Evolutionary conservation across 2,113 vertebrate genomes (phyloP).

Genomic region (Vireo altiloquus): DNA sequence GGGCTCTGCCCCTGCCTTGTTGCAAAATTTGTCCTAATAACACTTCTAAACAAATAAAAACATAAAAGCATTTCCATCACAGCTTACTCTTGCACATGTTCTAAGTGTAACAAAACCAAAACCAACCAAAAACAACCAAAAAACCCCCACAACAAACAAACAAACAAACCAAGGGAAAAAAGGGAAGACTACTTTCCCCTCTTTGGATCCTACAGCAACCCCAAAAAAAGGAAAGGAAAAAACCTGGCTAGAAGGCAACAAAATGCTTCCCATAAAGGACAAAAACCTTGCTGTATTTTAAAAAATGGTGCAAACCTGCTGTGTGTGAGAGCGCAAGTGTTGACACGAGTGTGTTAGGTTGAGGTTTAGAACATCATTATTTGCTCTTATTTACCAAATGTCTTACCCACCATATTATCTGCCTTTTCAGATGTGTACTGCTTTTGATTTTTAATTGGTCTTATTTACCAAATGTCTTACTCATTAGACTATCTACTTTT

Average conservation of each 20-base stretch:
- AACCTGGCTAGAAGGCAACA: background rate
- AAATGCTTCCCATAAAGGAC: background rate
- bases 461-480: constrained; percentile 77
- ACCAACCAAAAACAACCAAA: rapidly evolving
- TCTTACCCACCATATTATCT: constrained; percentile 77
- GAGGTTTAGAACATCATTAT: constrained; percentile 61
- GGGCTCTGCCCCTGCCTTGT: background rate
- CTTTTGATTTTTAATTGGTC: constrained; percentile 73
- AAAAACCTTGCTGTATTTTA: background rate
- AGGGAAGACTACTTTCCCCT: background rate
- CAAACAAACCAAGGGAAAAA: background rate
- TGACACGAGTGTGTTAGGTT: constrained; percentile 10
- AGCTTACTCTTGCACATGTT: background rate
- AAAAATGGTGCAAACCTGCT: background rate
- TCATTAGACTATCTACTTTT: constrained; percentile 71
- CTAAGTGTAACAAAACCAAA: background rate
- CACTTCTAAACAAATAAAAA: background rate
- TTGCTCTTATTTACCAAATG: constrained; percentile 72
- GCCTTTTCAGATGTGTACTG: constrained; percentile 70
- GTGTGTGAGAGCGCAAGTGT: background rate
- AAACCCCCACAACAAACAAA: background rate
- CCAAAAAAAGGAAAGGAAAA: background rate
- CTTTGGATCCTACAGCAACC: background rate
- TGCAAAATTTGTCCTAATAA: background rate
- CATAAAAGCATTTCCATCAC: background rate